Percentiles rank a stretch among this genome's conserved stretches.
Evolutionary conservation across 2,888 invertebrate genomes (phyloP).

Genomic region (Epicampocera succincta): DNA sequence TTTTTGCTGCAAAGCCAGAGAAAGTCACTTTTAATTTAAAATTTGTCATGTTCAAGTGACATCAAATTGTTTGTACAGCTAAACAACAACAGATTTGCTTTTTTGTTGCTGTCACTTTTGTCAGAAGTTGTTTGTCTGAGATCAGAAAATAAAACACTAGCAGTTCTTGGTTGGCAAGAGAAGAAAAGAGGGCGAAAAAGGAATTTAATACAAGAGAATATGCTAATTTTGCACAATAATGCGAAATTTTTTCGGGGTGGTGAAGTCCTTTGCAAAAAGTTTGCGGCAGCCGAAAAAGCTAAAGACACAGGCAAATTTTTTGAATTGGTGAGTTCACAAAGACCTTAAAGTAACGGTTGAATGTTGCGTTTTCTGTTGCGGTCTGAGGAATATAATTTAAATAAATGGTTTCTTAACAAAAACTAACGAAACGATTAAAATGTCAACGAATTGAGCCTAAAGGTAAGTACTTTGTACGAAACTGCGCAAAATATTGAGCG

Average conservation of each 20-base stretch:
- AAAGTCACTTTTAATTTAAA: conserved; percentile 64
- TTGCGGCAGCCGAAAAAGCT: too few relatives aligned
- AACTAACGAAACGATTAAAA: too few relatives aligned
- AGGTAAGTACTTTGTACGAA: too few relatives aligned
- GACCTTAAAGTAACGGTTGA: too few relatives aligned
- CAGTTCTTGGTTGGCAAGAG: conserved; percentile 31
- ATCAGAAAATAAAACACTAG: conserved; percentile 41
- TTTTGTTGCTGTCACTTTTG: conserved; percentile 41
- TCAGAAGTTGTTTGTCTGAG: conserved; percentile 14
- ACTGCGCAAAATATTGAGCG: too few relatives aligned
- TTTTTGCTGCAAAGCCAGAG: conserved; percentile 33
- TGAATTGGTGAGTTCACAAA: too few relatives aligned
- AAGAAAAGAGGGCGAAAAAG: conserved; percentile 4
- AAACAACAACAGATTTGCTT: conserved; percentile 48
- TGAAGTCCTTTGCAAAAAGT: not conserved
- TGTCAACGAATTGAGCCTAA: too few relatives aligned
- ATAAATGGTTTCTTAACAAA: too few relatives aligned
- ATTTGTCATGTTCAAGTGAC: conserved; percentile 69
- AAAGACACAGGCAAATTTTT: too few relatives aligned
- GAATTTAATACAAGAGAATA: conserved; percentile 2
- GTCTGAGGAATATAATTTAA: too few relatives aligned
- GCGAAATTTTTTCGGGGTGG: not conserved
- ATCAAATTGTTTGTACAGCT: conserved; percentile 67
- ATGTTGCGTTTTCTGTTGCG: too few relatives aligned
- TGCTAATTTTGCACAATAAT: not conserved